Conservation (phyloP, 2,113 vertebrate genomes). For the Gymnobelideus leadbeateri region DNA sequence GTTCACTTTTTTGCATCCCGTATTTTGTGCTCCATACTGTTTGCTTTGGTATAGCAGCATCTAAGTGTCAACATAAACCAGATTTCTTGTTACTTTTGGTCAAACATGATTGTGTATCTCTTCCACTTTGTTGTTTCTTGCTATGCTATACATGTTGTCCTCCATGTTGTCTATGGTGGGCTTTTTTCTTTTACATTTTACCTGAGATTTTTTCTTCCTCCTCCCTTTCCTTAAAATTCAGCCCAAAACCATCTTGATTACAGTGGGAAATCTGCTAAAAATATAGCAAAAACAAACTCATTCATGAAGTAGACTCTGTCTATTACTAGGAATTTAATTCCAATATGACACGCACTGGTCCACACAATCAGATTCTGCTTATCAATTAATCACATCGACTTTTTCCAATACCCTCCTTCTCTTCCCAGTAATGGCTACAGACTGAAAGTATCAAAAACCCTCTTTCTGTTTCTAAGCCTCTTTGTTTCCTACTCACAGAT, state of each 20-base stretch:
- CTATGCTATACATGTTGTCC: not conserved
- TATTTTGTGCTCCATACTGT: not conserved
- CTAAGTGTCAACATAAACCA: not conserved
- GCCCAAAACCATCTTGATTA: slow-evolving; percentile 21
- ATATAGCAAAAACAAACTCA: not conserved
- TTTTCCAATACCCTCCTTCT: slow-evolving; percentile 54
- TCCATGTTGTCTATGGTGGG: not conserved
- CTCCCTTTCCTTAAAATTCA: slow-evolving; percentile 46
- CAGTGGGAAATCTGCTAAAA: slow-evolving; percentile 31
- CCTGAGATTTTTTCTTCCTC: not conserved
- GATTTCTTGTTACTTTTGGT: not conserved
- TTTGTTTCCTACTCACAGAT: slow-evolving; percentile 31
- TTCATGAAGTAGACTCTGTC: slow-evolving; percentile 44
- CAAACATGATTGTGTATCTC: not conserved
- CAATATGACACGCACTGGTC: slow-evolving; percentile 44
- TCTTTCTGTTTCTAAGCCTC: slow-evolving; percentile 18
- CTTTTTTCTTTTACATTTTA: slow-evolving; percentile 37
- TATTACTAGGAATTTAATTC: slow-evolving; percentile 60
- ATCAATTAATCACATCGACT: slow-evolving; percentile 9
- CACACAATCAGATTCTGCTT: slow-evolving; percentile 61
- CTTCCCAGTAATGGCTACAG: slow-evolving; percentile 48
- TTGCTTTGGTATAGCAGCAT: not conserved
- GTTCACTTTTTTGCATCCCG: not conserved
- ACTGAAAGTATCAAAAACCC: slow-evolving; percentile 50
- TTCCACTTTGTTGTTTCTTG: not conserved